Base-by-base conservation (phyloP, 2,113 vertebrate genomes). In the Cyphomyrus plagiostoma region DNA sequence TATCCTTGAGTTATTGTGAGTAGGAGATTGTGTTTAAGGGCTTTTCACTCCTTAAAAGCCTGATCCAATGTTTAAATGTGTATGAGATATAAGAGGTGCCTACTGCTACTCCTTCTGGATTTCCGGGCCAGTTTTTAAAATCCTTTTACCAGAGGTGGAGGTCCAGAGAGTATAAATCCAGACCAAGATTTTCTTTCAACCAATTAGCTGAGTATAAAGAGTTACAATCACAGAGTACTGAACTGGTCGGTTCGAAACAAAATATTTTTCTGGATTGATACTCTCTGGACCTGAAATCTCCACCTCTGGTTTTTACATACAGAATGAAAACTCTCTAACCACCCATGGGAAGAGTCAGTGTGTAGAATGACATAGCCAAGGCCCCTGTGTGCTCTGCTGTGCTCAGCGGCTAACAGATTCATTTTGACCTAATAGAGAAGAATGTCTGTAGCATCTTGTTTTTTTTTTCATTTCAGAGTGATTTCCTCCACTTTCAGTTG, bases 1-100 rank as follows among this genome's bases (percentile, higher is more conserved):
- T 96, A 95, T 93, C 17, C 89, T 88, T 92, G 90, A 92, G 95
- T 94, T 94, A 94, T 93, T 94, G 92, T 89, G 92, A 93, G 91
- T 91, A 91, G 91, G 23, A 91, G 86, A 91, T 91, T 93, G 89
- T 91, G 93, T 94, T 93, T 91, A 93, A 94, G 92, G 90, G 91
- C 89, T 91, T 90, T 91, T 92, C 91, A 91, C 11, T 88, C 90
- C 92, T 93, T 94, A 90, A 93, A 95, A 94, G 94, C 95, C 94
- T 95, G 93, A 95, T 94, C 95, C 94, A 95, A 62, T 66, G 95
- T 95, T 96, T 17, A 35, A 30, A 77, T 17, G 19, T 21, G 80
- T 6, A 17, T 21, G 42, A 45, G 80, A 83, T 48, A 19, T 45
- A 23, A 48, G 42, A 83, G 42, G 70, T 19, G 13, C 2, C 70